Evolutionary conservation across 2,113 vertebrate species (phyloP).

Genomic region (Lates calcarifer): DNA sequence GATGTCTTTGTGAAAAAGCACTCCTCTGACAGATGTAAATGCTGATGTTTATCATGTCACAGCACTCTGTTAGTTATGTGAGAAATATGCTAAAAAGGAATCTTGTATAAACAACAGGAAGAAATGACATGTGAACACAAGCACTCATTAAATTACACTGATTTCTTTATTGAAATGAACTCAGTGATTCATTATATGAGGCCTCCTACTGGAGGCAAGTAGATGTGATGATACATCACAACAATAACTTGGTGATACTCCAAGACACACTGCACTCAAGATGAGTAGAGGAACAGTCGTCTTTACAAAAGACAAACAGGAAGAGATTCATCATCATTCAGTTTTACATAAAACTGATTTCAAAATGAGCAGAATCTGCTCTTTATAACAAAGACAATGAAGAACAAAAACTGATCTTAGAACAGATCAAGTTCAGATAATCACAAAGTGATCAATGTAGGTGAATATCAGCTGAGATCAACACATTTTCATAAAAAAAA

Average conservation of each 20-base stretch:
- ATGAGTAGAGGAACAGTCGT: neutral
- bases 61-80: too few relatives aligned
- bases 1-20: too few relatives aligned
- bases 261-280: slow-evolving; percentile 10
- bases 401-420: neutral
- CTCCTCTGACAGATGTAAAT: too few relatives aligned
- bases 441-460: slow-evolving; percentile 2
- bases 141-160: neutral
- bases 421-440: neutral
- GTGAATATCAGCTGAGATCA: neutral
- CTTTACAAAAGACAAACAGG: slow-evolving; percentile 18
- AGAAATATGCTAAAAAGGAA: too few relatives aligned
- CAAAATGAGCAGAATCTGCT: neutral
- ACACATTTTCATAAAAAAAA: neutral
- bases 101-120: neutral
- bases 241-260: neutral
- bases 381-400: slow-evolving; percentile 2
- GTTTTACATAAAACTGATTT: neutral
- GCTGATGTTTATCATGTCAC: too few relatives aligned
- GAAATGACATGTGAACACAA: neutral
- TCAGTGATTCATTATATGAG: neutral
- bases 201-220: neutral
- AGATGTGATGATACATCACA: slow-evolving; percentile 15
- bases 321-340: neutral
- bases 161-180: slow-evolving; percentile 3